phyloP scores from a whole-genome alignment of 2,113 vertebrate species.

The Vicugna pacos region DNA sequence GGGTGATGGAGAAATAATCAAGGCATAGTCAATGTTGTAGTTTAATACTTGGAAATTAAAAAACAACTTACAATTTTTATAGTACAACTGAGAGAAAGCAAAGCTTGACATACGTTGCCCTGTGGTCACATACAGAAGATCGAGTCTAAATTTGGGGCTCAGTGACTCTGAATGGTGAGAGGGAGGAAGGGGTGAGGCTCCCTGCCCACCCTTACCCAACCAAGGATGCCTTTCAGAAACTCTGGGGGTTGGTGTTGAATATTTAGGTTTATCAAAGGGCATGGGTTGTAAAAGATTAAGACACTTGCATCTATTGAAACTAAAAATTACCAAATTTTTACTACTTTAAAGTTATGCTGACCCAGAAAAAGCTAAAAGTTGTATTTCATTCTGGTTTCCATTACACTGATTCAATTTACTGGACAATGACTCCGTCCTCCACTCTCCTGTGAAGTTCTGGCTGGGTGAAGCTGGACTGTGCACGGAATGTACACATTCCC shows the following conservation, averaged over 20 bases:
- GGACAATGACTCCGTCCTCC: not conserved
- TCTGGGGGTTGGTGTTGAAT: not conserved
- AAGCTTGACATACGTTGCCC: not conserved
- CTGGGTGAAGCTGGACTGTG: not conserved
- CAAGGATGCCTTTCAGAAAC: not conserved
- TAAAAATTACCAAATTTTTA: not conserved
- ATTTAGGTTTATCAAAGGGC: not conserved
- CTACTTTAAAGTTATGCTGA: not conserved
- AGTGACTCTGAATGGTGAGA: not conserved
- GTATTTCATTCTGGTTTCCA: not conserved
- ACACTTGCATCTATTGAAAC: not conserved
- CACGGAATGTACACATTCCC: not conserved
- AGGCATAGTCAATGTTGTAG: not conserved
- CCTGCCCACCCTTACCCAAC: fast-evolving
- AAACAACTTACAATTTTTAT: not conserved
- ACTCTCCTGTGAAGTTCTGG: not conserved
- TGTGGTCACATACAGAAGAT: not conserved
- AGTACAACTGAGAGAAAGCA: not conserved
- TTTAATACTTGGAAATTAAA: not conserved
- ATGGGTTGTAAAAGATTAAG: not conserved
- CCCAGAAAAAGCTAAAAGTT: not conserved
- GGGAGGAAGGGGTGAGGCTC: not conserved
- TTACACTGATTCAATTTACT: not conserved
- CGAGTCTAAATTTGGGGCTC: not conserved
- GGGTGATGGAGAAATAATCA: not conserved